Conservation (phyloP, 2,797 vertebrate species). For the Gymnopithys bicolor region DNA sequence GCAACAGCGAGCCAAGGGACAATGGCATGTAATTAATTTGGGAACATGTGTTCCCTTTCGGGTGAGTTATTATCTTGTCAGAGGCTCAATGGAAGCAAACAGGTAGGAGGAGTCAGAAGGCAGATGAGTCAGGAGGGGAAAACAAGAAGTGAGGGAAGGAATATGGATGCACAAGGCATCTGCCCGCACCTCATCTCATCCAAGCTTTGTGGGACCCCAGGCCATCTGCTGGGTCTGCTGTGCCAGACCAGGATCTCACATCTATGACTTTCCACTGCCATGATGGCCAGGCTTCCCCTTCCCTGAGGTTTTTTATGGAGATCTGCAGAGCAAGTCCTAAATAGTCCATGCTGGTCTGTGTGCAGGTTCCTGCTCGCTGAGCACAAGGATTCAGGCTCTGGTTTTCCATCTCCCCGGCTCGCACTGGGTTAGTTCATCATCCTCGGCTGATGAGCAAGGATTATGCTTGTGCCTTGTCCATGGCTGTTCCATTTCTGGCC, state of each 20-base stretch:
- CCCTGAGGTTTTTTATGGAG: neutral
- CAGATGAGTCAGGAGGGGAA: neutral
- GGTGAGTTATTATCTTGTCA: conserved; percentile 49
- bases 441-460: neutral
- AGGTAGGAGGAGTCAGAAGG: neutral
- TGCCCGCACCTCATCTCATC: fast-evolving
- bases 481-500: conserved; percentile 42
- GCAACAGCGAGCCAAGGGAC: neutral
- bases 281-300: neutral
- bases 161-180: neutral
- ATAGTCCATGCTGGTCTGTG: fast-evolving
- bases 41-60: neutral
- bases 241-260: neutral
- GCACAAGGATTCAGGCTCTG: neutral
- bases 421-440: neutral
- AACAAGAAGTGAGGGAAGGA: neutral
- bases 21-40: neutral
- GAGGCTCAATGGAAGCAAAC: neutral
- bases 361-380: fast-evolving
- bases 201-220: neutral
- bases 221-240: fast-evolving
- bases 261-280: neutral
- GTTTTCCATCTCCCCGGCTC: neutral
- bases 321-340: neutral
- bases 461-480: neutral